Evolutionary conservation across 2,113 vertebrate species (phyloP).

Genomic region (Labeo catla): DNA sequence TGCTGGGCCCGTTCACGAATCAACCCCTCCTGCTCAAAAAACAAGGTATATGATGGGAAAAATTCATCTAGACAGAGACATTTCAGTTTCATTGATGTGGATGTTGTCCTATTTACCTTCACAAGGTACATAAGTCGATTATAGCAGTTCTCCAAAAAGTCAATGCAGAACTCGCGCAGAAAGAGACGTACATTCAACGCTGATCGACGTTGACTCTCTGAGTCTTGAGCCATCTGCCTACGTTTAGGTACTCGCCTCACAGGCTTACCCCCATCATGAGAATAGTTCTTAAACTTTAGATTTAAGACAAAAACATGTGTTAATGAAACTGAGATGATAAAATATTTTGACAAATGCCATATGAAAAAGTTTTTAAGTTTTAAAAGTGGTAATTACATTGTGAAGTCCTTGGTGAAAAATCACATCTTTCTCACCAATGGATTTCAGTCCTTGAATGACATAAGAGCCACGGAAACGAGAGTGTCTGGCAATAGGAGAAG

Average conservation of each 20-base stretch:
- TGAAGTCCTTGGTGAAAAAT: constrained; percentile 91
- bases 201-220: constrained; percentile 77
- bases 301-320: not conserved
- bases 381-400: constrained; percentile 77
- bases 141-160: constrained; percentile 93
- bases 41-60: not conserved
- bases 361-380: not conserved
- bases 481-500: constrained; percentile 75
- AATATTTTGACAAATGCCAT: not conserved
- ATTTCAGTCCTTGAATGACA: constrained; percentile 89
- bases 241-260: constrained; percentile 80
- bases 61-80: not conserved
- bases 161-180: constrained; percentile 87
- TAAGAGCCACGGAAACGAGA: constrained; percentile 93
- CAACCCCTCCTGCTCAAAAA: constrained; percentile 81
- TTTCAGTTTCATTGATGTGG: not conserved
- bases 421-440: constrained; percentile 88
- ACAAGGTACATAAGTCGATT: constrained; percentile 94
- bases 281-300: constrained; percentile 86
- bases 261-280: constrained; percentile 87
- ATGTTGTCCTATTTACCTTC: constrained; percentile 78
- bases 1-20: constrained; percentile 89
- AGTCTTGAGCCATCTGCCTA: constrained; percentile 78
- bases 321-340: not conserved
- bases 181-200: constrained; percentile 91